Evolutionary conservation across 2,888 invertebrate genomes (phyloP), one percentile per base, ranked within the genome.

Genomic region (Lordiphosa andalusiaca): DNA sequence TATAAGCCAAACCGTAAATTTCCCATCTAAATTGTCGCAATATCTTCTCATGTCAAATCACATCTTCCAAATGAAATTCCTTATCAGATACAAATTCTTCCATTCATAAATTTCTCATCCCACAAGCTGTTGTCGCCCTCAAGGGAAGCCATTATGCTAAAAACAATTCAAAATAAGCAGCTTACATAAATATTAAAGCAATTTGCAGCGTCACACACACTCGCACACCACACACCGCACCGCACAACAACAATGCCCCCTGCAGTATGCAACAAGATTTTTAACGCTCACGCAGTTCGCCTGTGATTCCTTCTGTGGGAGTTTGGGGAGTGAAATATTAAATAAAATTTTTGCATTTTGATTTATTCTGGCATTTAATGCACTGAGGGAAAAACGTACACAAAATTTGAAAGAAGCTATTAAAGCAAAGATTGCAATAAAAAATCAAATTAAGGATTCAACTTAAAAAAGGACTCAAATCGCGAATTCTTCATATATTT

Each of bases 281-380:
- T 46, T 38, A 44, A 38, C 37, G 41, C 51, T 40, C 46, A 35
- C 12, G 9, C 33, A 50, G 10, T 23, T 12, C 19, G 21, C 33
- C 19, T 12, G 7, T 33, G 13, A n/a, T 39, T 35, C 25, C 30
- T 21, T 4, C 23, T 19, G 39, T 40, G 25, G 40, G 21, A 9
- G 25, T 16, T 35, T 30, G 30, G 47, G 9, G 35, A 36, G 50
- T 36, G 7, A 19, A 47, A 42, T 50, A 53, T 39, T 54, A 33
- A 67, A 66, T 67, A 72, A 48, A 65, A 80, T 76, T 67, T 60
- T 55, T 80, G 63, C 60, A 53, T 52, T 65, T 48, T 71, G 69
- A 74, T 82, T 82, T 74, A 82, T 71, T 58, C 36, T 46, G 39
- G 47, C 46, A 25, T 49, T 30, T 13, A 9, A 12, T 41, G 51